A percentile compares a stretch with the other conserved stretches of the same genome.
These are phyloP conservation scores for Palythoa grandiflora DNA, from an alignment of 92 coral and sea anemone genomes.

Conservation along the genomic window DNA sequence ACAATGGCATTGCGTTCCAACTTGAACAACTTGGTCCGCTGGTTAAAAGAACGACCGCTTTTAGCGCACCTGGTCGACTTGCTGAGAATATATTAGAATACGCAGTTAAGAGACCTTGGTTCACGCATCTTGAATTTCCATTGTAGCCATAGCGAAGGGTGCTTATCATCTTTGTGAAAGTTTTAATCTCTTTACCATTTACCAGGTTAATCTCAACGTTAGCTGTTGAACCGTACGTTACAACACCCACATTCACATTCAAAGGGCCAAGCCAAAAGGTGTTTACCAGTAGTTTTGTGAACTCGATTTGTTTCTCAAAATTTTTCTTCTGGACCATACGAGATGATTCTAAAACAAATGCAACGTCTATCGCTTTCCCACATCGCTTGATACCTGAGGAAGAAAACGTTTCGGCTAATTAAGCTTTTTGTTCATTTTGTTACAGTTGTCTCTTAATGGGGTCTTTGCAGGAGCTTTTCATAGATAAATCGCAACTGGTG, in stretches of 20 bases:
- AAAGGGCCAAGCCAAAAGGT: constrained; percentile 8
- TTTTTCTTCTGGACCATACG: not conserved
- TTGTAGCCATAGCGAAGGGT: not conserved
- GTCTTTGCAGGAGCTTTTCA: too few relatives aligned
- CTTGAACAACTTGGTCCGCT: not conserved
- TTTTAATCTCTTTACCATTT: not conserved
- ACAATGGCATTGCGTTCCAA: not conserved
- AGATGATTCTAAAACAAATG: constrained; percentile 6
- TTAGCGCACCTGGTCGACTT: constrained; percentile 2
- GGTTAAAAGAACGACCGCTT: not conserved
- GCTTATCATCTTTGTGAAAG: not conserved
- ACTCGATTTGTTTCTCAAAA: constrained; percentile 4
- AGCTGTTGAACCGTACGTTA: constrained; percentile 2
- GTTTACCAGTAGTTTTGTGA: not conserved
- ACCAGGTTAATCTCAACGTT: not conserved
- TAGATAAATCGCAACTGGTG: too few relatives aligned
- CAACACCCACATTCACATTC: not conserved
- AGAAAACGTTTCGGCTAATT: not conserved
- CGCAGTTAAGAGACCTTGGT: constrained; percentile 5
- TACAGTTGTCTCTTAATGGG: too few relatives aligned
- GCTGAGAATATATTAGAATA: not conserved
- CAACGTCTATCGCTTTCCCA: not conserved
- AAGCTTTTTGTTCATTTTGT: too few relatives aligned
- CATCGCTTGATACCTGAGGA: not conserved
- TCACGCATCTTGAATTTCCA: constrained; percentile 14